Conservation (phyloP, 2,797 vertebrate species). For the Halcyon chelicuti region DNA sequence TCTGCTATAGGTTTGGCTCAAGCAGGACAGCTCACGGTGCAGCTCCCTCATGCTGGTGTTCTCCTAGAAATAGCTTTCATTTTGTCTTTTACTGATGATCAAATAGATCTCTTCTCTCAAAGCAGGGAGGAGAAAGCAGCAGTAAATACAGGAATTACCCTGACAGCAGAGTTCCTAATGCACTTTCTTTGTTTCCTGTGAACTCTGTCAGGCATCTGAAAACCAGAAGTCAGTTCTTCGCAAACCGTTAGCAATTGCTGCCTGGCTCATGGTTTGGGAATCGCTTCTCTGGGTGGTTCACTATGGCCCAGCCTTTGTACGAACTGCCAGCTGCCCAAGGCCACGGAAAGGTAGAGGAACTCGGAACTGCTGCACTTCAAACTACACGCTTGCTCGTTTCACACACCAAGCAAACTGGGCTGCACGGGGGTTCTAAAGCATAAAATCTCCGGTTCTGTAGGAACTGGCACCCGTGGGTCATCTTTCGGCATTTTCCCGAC, state of each 20-base stretch:
- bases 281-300: background rate
- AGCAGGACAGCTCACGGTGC: background rate
- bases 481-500: background rate
- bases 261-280: background rate
- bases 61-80: background rate
- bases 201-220: background rate
- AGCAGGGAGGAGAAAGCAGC: background rate
- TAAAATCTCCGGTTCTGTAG: background rate
- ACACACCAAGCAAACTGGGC: background rate
- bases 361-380: accelerated
- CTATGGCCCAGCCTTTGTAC: background rate
- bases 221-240: background rate
- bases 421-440: background rate
- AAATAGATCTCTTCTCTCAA: background rate
- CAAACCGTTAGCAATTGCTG: background rate
- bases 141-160: background rate
- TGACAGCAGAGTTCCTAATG: background rate
- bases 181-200: background rate
- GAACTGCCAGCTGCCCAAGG: background rate
- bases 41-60: background rate
- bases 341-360: background rate
- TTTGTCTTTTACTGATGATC: background rate
- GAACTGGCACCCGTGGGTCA: background rate
- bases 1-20: background rate
- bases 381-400: background rate